Percentiles rank a stretch among this genome's conserved stretches.
phyloP scores from a whole-genome alignment of 2,888 invertebrate species.

The Trachelus stipa region DNA sequence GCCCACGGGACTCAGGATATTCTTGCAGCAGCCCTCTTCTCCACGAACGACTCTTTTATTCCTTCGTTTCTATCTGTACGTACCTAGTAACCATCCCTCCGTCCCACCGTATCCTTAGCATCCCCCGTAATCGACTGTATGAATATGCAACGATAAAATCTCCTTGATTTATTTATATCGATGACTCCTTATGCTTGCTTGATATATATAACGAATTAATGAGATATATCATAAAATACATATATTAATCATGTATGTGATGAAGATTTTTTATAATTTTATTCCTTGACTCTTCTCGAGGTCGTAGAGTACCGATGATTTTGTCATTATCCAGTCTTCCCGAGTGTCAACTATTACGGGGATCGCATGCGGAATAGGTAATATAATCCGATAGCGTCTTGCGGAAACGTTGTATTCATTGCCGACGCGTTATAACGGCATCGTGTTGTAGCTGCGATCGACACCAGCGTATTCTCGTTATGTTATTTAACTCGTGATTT shows the following conservation, averaged over 20 bases:
- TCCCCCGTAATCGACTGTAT: slow-evolving; percentile 49
- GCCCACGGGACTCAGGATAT: slow-evolving; percentile 53
- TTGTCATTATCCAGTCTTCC: background rate
- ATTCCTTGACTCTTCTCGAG: background rate
- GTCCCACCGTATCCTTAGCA: slow-evolving; percentile 28
- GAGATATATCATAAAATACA: no score
- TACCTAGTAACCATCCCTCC: background rate
- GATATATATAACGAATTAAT: no score
- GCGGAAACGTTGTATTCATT: background rate
- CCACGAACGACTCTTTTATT: background rate
- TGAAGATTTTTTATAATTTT: background rate
- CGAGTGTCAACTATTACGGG: background rate
- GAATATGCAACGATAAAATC: slow-evolving; percentile 63
- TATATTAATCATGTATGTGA: background rate
- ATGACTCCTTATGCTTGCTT: slow-evolving; percentile 32
- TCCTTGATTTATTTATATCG: slow-evolving; percentile 63
- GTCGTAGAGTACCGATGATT: background rate
- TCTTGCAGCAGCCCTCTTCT: background rate
- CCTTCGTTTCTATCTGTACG: background rate
- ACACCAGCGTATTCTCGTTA: background rate
- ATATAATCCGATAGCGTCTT: background rate
- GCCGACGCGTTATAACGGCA: background rate
- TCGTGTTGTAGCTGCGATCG: background rate
- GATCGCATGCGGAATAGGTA: background rate
- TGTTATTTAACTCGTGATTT: background rate